phyloP scores from a whole-genome alignment of 2,888 invertebrate genomes.

The Sepiola atlantica region DNA sequence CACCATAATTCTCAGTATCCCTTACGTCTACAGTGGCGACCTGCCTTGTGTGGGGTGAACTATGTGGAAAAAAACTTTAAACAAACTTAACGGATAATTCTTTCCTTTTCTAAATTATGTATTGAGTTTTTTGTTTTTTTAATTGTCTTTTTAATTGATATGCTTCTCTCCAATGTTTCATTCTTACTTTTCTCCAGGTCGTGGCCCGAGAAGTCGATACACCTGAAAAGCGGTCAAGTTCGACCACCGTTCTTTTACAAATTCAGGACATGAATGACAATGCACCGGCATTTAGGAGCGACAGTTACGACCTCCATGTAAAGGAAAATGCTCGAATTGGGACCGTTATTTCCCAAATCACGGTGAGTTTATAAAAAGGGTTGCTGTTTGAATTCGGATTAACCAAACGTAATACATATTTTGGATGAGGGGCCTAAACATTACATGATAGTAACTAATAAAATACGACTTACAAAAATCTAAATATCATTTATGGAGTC shows the following conservation, averaged over 20 bases:
- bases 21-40: too few species aligned
- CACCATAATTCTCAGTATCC: too few species aligned
- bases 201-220: constrained; percentile 68
- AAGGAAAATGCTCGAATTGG: constrained; percentile 82
- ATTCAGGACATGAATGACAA: constrained; percentile 72
- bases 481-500: too few species aligned
- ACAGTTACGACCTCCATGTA: constrained; percentile 84
- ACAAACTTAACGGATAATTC: too few species aligned
- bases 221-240: constrained; percentile 59
- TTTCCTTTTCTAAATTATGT: not conserved
- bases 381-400: not conserved
- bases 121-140: not conserved
- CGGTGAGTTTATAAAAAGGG: constrained; percentile 58
- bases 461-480: too few species aligned
- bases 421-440: too few species aligned
- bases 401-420: too few species aligned
- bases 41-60: too few species aligned
- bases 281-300: constrained; percentile 83
- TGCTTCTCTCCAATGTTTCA: not conserved
- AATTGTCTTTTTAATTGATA: not conserved
- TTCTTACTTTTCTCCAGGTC: constrained; percentile 72
- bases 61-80: too few species aligned
- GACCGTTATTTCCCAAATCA: constrained; percentile 55
- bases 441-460: too few species aligned
- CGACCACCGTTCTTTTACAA: constrained; percentile 64